Evolutionary conservation across 2,888 invertebrate genomes (phyloP), one percentile per base, ranked within the genome.

Genomic region (Prenolepis imparis): DNA sequence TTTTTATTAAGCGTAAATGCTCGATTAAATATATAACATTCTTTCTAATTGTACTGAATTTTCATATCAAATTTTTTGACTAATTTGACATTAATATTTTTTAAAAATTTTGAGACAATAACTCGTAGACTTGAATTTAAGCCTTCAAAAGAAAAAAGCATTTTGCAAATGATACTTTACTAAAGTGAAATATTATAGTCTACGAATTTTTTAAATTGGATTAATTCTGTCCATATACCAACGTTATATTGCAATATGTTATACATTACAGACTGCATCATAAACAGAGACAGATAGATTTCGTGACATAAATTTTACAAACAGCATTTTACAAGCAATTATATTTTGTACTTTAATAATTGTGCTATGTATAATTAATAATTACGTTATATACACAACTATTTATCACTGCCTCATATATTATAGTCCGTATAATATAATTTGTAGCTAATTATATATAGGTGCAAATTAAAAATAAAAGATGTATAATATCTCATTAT

Each of bases 401-500:
- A 36, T 36, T 36, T 5, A 36, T 36, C 5, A 3, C 12, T 57
- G 21, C 11, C 11, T 41, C 3, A 44, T 44, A 44, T 44, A 44
- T 44, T 44, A 28, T n/a, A 3, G 11, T 44, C 15, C 12, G 0
- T 44, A 44, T 44, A 44, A 12, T 44, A 44, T 44, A 44, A 12
- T 44, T 44, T 28, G 1, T 32, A 8, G 36, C n/a, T 6, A 70
- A 18, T 55, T 9, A 15, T 28, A 28, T n/a, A n/a, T 12, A 55
- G 11, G n/a, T 15, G 36, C 28, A 41, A 57, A 57, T 72, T 55
- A 57, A 61, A 73, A 41, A 41, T 41, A 41, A 73, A 57, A n/a
- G 3, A 59, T 12, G 1, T 55, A 3, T 39, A 24, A 48, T 36
- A 15, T 57, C 21, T 44, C 18, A n/a, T n/a, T n/a, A n/a, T n/a